Base-by-base conservation (phyloP, 2,113 vertebrate genomes). In the Amphiprion ocellaris region DNA sequence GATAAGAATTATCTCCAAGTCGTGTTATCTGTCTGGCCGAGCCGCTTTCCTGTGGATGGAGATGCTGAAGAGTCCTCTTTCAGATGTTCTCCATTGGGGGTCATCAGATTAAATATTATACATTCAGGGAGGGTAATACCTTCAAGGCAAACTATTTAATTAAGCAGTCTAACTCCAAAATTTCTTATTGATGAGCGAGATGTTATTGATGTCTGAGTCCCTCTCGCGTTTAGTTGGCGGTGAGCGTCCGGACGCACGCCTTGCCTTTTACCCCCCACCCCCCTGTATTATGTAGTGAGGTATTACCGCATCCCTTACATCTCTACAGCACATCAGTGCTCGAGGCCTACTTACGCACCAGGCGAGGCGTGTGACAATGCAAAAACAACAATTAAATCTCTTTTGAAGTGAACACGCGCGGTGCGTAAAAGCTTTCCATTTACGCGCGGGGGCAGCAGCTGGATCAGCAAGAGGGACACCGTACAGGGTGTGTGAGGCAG, bases 381-480 rank as follows among this genome's bases (percentile, higher is more conserved):
- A 85, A 82, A 92, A 90, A 86, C 65, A 70, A 60, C 68, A 66
- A 77, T 86, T 81, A 87, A 89, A 74, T 46, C 69, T 26, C 60
- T 23, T 82, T 33, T 75, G 44, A 46, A 84, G 68, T 44, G 73
- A 87, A 78, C 37, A 46, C 70, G 79, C 66, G 62, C 70, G 61
- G 80, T 88, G 92, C 89, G 90, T 91, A 93, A 93, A 93, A 93
- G 91, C 89, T 89, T 81, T 87, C 86, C 92, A 90, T 87, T 92
- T 92, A 89, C 85, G 89, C 91, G 46, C 65, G 81, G 69, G 16
- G 17, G 59, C 72, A 77, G 82, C 67, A 75, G 69, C 69, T 76
- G 64, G 73, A 78, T 83, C 79, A 85, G 75, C 80, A 82, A 44
- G 19, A 21, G 62, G 24, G 60, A 69, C 39, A 0, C 19, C 1